phyloP scores from a whole-genome alignment of 2,888 invertebrate species.

The Platycheirus albimanus region DNA sequence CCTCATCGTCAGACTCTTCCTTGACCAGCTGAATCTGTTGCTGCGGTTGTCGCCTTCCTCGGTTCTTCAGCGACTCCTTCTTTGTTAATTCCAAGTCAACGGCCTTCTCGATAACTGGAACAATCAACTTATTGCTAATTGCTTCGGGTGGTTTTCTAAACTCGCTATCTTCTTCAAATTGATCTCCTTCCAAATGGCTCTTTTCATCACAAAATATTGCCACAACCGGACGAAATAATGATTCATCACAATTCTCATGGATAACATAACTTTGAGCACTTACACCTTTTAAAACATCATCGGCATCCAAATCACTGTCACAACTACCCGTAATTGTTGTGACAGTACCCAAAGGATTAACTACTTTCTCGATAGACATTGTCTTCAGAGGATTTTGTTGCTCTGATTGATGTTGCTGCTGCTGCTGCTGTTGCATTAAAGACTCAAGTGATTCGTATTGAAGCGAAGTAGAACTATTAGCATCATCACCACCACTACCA shows the following conservation, averaged over 20 bases:
- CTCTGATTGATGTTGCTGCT: slow-evolving; percentile 25
- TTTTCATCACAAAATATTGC: slow-evolving; percentile 82
- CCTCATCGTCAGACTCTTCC: slow-evolving; percentile 62
- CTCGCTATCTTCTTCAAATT: slow-evolving; percentile 75
- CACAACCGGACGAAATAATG: slow-evolving; percentile 87
- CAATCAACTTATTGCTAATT: slow-evolving; percentile 80
- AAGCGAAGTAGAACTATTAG: slow-evolving; percentile 33
- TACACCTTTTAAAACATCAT: slow-evolving; percentile 80
- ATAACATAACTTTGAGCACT: slow-evolving; percentile 81
- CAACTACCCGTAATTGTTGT: slow-evolving; percentile 82
- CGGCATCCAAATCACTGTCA: slow-evolving; percentile 78
- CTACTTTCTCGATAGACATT: slow-evolving; percentile 84
- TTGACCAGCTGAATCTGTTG: slow-evolving; percentile 34
- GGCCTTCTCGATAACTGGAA: slow-evolving; percentile 82
- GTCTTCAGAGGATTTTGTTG: slow-evolving; percentile 53
- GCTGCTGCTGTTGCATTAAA: slow-evolving; percentile 33
- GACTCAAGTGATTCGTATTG: slow-evolving; percentile 75
- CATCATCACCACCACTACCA: slow-evolving; percentile 49
- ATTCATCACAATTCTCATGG: slow-evolving; percentile 87
- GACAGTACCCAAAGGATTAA: slow-evolving; percentile 90
- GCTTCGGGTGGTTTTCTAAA: slow-evolving; percentile 78
- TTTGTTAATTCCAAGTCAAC: slow-evolving; percentile 79
- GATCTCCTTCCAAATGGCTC: slow-evolving; percentile 73
- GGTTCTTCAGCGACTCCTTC: slow-evolving; percentile 76
- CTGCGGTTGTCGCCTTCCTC: slow-evolving; percentile 50